Percentiles rank a stretch among this genome's conserved stretches.
Evolutionary conservation across 2,888 invertebrate species (phyloP).

Genomic region (Malacosoma neustria): DNA sequence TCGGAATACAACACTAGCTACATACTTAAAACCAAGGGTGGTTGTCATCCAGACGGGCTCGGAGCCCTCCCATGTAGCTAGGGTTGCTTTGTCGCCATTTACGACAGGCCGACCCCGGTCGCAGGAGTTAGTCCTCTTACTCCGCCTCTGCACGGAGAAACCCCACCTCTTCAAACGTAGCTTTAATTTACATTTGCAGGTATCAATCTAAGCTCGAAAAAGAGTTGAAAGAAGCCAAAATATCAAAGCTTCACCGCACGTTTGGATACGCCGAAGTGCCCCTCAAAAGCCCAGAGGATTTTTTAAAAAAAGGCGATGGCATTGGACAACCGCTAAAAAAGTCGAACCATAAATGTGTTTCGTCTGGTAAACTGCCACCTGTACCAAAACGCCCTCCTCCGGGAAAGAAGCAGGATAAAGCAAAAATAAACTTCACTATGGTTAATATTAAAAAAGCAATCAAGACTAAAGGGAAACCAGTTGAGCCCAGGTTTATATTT

Average conservation of each 20-base stretch:
- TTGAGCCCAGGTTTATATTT: constrained; percentile 72
- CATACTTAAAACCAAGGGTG: no score
- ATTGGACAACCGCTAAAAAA: constrained; percentile 51
- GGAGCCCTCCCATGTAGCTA: no score
- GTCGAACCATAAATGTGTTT: constrained; percentile 47
- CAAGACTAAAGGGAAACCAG: constrained; percentile 67
- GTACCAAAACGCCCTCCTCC: constrained; percentile 55
- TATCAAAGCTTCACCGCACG: constrained; percentile 66
- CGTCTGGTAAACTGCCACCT: constrained; percentile 54
- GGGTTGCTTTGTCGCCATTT: no score
- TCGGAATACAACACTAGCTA: no score
- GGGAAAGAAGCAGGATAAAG: constrained; percentile 37
- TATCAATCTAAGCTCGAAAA: constrained; percentile 69
- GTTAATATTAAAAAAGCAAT: constrained; percentile 77
- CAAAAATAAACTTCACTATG: constrained; percentile 68
- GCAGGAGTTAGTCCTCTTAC: no score
- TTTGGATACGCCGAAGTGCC: constrained; percentile 81
- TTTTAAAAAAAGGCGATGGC: constrained; percentile 77
- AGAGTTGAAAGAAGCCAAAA: constrained; percentile 57
- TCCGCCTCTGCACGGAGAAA: no score
- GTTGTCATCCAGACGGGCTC: no score
- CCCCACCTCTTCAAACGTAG: neutral
- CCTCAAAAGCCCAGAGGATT: constrained; percentile 74
- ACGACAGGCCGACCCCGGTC: no score
- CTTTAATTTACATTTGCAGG: constrained; percentile 25